Base-by-base conservation (phyloP, 2,888 invertebrate species). In the Lasioglossum leucozonium region DNA sequence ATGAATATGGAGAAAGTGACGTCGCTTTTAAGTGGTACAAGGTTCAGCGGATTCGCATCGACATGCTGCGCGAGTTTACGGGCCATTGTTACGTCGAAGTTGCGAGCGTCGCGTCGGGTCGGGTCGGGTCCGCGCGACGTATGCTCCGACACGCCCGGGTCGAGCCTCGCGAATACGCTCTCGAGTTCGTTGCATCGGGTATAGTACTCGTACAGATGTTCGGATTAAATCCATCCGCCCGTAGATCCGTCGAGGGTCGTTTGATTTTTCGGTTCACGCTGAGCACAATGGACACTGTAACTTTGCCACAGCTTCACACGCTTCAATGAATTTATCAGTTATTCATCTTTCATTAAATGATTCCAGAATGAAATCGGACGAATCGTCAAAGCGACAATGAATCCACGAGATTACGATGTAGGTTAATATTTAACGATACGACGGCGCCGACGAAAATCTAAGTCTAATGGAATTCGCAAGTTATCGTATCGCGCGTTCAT, bases 1-100 rank as follows among this genome's bases (percentile, higher is more conserved):
- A 76, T 86, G 84, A 85, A 85, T 82, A 82, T 82, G 82, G 80
- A 82, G 80, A 75, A 82, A 71, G 80, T 79, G 74, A 79, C 79
- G 79, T 72, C 42, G 65, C 55, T 51, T 72, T 75, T 72, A 82
- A 82, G 71, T 65, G 82, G 71, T 80, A 72, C 75, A 76, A 69
- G 75, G 44, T 75, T 75, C 55, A 16, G 30, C 47, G 82, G 69
- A 79, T 71, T 65, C 75, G 62, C 71, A 42, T 75, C 72, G 81
- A 40, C 62, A 47, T 40, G 30, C 40, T 34, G 40, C n/a, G n/a
- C 47, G 73, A 71, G 26, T 84, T 78, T 72, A 75, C 40, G 34
- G 62, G 47, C 34, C 47, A 67, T 76, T 65, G 76, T 67, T 67
- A n/a, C 18, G 76, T 16, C 30, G 37, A 22, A 67, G 37, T 76